Conservation (phyloP, 2,113 vertebrate species). For the Rhabdornis inornatus region DNA sequence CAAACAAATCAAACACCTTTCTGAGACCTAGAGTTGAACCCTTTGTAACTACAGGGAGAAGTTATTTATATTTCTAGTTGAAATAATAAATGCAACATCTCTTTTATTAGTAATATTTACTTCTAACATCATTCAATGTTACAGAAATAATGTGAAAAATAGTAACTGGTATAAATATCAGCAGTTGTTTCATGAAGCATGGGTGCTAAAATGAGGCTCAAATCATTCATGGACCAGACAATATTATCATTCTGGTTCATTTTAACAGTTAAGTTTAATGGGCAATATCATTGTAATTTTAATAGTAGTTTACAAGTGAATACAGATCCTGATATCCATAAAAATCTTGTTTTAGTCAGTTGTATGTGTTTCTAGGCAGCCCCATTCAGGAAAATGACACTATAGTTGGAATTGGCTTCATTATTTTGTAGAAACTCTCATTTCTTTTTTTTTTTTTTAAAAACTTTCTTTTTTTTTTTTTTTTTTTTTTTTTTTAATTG, state of each 20-base stretch:
- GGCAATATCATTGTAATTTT: neutral
- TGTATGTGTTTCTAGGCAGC: neutral
- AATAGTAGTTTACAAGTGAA: neutral
- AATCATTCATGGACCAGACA: neutral
- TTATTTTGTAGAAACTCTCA: neutral
- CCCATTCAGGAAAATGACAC: neutral
- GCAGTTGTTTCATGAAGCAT: neutral
- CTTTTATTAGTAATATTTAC: neutral
- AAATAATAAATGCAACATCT: neutral
- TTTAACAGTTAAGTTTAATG: neutral
- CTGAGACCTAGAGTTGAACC: neutral
- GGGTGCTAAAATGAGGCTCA: neutral
- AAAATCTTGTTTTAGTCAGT: neutral
- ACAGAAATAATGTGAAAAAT: neutral
- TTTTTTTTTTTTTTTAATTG: neutral
- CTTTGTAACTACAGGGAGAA: neutral
- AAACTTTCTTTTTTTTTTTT: neutral
- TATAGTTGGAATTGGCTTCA: neutral
- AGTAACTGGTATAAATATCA: neutral
- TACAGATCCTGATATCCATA: neutral
- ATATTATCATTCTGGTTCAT: accelerated
- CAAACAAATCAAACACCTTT: neutral
- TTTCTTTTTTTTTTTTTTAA: neutral
- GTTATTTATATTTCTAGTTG: neutral
- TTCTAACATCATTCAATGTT: neutral